These are phyloP conservation scores for Oceanites oceanicus DNA, from an alignment of 2,113 vertebrate genomes.

Conservation along the genomic window DNA sequence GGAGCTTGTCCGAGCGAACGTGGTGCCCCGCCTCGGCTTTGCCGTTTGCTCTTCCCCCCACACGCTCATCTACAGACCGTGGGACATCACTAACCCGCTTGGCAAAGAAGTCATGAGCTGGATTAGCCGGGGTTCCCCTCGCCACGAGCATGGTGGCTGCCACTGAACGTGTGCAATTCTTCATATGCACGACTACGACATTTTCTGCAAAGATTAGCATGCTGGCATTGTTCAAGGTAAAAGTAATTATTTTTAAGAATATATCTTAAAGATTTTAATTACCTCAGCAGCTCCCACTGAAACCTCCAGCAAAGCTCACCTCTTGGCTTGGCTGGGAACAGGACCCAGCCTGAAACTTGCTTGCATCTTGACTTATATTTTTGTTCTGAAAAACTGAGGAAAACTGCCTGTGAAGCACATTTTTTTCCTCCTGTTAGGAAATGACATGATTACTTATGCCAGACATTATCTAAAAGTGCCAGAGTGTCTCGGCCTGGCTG, in stretches of 20 bases:
- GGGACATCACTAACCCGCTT: not conserved
- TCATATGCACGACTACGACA: not conserved
- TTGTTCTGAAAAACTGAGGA: not conserved
- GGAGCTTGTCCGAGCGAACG: rapidly evolving
- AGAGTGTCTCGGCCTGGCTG: not conserved
- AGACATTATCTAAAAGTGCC: not conserved
- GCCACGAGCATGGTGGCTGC: rapidly evolving
- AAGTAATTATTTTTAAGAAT: not conserved
- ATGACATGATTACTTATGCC: not conserved
- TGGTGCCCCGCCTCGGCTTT: not conserved
- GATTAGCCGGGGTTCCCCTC: not conserved
- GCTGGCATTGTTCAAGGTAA: not conserved
- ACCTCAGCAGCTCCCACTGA: not conserved
- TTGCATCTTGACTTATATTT: not conserved
- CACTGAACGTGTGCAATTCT: not conserved
- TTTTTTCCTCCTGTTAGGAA: not conserved
- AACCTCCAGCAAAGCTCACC: not conserved
- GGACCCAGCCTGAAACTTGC: not conserved
- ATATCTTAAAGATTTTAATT: not conserved
- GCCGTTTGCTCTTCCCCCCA: not conserved
- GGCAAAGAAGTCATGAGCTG: not conserved
- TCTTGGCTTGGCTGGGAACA: not conserved
- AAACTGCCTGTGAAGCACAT: not conserved
- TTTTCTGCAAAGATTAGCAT: not conserved
- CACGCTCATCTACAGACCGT: not conserved